Conservation (phyloP, 2,113 vertebrate species). For the Neopipo cinnamomea region DNA sequence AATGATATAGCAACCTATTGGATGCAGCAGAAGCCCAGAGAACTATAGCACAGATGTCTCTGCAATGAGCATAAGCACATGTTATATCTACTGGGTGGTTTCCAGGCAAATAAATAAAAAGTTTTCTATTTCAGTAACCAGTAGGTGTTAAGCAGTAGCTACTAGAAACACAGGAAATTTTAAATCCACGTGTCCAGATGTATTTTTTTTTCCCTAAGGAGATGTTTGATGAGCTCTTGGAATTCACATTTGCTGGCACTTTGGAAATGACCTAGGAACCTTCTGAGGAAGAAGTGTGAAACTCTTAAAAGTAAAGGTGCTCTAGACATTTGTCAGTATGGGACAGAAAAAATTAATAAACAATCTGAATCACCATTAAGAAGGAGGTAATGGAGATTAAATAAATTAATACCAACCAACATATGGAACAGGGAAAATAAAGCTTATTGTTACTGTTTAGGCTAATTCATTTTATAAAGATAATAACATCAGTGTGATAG, state of each 20-base stretch:
- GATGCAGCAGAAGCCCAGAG: not conserved
- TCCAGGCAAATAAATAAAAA: not conserved
- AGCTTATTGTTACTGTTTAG: not conserved
- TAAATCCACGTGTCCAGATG: not conserved
- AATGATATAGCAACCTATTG: not conserved
- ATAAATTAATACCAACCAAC: not conserved
- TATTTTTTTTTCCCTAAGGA: not conserved
- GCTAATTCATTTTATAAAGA: not conserved
- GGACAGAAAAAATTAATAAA: not conserved
- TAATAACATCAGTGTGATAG: accelerated
- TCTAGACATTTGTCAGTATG: not conserved
- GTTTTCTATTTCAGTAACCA: not conserved
- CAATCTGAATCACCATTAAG: not conserved
- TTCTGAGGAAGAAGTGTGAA: not conserved
- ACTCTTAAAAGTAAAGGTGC: not conserved
- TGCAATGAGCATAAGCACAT: not conserved
- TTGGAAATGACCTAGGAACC: not conserved
- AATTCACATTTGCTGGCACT: not conserved
- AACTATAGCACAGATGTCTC: not conserved
- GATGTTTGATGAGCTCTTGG: not conserved
- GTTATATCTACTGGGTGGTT: not conserved
- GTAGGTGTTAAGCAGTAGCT: not conserved
- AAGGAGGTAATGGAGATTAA: not conserved
- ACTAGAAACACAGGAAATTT: not conserved
- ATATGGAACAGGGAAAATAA: not conserved